These are phyloP conservation scores for Aphaenogaster ashmeadi DNA, from an alignment of 1,140 invertebrate species.

Conservation along the genomic window DNA sequence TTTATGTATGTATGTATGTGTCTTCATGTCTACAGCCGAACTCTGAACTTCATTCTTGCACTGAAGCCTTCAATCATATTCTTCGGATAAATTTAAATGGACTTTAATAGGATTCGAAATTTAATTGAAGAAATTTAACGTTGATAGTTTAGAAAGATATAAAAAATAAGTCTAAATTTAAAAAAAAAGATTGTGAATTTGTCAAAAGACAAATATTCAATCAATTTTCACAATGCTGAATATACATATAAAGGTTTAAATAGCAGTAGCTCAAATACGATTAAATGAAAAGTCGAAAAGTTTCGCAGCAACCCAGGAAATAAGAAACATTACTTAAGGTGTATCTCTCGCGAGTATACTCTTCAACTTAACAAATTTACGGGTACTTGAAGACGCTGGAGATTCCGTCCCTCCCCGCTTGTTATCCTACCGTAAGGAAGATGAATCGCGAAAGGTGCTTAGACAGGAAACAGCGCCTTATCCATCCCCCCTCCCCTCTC, in stretches of 20 bases:
- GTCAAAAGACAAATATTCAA: neutral
- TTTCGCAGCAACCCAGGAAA: neutral
- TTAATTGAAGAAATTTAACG: conserved; percentile 8
- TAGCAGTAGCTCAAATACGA: neutral
- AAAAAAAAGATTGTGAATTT: neutral
- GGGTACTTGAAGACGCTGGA: neutral
- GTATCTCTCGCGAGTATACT: neutral
- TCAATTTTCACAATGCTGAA: neutral
- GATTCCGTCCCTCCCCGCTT: neutral
- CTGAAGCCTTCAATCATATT: too few species aligned
- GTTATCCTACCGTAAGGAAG: conserved; percentile 25
- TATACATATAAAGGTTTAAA: neutral
- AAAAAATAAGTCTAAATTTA: neutral
- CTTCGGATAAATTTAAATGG: neutral
- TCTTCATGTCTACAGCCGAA: neutral
- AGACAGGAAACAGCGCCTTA: conserved; percentile 56
- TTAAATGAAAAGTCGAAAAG: neutral
- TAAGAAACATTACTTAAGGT: conserved; percentile 32
- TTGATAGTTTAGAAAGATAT: neutral
- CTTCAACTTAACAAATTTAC: conserved; percentile 31
- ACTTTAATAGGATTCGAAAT: neutral
- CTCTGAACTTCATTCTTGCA: too few species aligned
- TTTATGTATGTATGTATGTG: neutral
- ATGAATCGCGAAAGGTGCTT: conserved; percentile 46
- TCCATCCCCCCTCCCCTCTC: conserved; percentile 15